A percentile compares a stretch with the other conserved stretches of the same genome.
Conservation (phyloP, 1,140 invertebrate species). For the Meloidogyne chitwoodi region DNA sequence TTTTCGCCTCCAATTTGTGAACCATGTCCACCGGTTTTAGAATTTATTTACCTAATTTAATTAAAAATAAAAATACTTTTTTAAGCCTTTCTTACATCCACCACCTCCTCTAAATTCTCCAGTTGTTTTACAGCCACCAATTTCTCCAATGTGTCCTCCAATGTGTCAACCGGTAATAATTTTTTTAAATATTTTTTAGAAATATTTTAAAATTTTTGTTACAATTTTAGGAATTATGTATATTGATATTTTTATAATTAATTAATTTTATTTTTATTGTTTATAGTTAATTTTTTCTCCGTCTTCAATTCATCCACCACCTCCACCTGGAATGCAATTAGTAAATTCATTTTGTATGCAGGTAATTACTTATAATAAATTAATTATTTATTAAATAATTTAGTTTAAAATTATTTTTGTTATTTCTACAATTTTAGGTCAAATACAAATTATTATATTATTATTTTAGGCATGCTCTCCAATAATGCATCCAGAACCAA, state of each 20-base stretch:
- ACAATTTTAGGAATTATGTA: too few species aligned
- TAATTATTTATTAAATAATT: not conserved
- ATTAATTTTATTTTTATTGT: not conserved
- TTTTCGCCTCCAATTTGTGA: not conserved
- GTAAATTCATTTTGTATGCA: not conserved
- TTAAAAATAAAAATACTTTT: not conserved
- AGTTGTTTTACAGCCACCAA: conserved; percentile 4
- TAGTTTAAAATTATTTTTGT: not conserved
- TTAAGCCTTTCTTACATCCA: conserved; percentile 4
- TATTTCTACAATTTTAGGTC: too few species aligned
- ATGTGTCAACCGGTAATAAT: not conserved
- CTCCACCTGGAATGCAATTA: not conserved
- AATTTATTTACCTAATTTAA: too few species aligned
- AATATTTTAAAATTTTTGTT: too few species aligned
- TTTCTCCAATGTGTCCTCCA: not conserved
- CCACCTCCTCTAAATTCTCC: not conserved
- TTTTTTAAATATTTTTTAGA: not conserved
- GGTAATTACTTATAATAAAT: not conserved
- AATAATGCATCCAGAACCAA: not conserved
- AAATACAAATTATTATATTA: too few species aligned
- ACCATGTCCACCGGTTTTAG: not conserved
- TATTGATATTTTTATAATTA: not conserved
- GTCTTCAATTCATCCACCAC: not conserved
- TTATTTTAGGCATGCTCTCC: not conserved
- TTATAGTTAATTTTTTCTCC: not conserved